Base-by-base conservation (phyloP, 1,140 invertebrate genomes). In the Anastatus disparis region DNA sequence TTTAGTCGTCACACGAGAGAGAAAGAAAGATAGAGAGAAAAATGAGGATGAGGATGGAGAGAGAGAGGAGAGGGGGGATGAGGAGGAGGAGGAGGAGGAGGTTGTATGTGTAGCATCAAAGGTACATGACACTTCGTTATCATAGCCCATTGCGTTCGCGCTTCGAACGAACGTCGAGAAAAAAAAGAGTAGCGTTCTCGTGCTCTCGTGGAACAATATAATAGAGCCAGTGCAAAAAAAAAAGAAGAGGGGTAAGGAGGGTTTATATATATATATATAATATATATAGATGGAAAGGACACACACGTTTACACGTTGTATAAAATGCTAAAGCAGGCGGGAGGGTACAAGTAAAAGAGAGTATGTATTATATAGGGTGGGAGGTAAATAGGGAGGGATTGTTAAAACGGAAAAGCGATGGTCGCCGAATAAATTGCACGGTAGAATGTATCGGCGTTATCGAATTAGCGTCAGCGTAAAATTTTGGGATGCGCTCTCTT, bases 381-480 rank as follows among this genome's bases (percentile, higher is more conserved):
- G 59, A 40, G 40, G 44, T 53, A 70, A 65, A 71, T 59, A 71
- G 70, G 62, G 55, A 65, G 70, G 55, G 62, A 65, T 59, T 52
- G 75, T 74, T 77, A 76, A 78, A 77, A 78, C 73, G 75, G 74
- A 74, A 75, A 75, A 73, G 75, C 75, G 75, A 66, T 72, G 75
- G 78, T 76, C 76, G 77, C 77, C 77, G 78, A 82, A 79, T 78
- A 80, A 80, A 78, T 77, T 75, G 75, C 74, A 73, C 61, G 76
- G 78, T 78, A 79, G 78, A 78, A 79, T 80, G 78, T 80, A 80
- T 82, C 81, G 81, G 80, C 78, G 80, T 82, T 83, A 83, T 82
- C 80, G 80, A 82, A 82, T 82, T 82, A 82, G 79, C 79, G 80
- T 81, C 77, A 78, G 75, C 78, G 78, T 77, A 79, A 82, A 84